phyloP scores from a whole-genome alignment of 2,797 vertebrate species.

The Pseudomugil tenellus region DNA sequence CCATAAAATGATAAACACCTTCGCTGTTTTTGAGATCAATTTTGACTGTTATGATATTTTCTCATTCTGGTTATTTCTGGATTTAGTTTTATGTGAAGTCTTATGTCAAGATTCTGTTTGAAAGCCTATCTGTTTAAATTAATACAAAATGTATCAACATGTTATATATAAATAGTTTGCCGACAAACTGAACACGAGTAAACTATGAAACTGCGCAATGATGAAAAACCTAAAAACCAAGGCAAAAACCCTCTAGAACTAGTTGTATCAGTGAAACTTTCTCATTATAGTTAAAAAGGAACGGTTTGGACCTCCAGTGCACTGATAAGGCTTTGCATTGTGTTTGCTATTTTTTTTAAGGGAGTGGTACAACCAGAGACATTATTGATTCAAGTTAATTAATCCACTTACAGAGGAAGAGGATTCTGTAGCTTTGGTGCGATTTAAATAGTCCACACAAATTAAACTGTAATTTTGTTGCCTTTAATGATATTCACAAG shows the following conservation, averaged over 20 bases:
- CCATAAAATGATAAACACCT: too few species aligned
- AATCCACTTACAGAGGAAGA: constrained; percentile 83
- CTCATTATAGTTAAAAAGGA: constrained; percentile 55
- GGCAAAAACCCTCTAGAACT: constrained; percentile 38
- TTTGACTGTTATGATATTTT: background rate
- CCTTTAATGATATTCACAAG: constrained; percentile 84
- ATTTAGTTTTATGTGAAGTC: background rate
- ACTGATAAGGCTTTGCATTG: constrained; percentile 73
- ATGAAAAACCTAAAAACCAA: constrained; percentile 23
- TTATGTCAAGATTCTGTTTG: background rate
- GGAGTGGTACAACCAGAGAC: constrained; percentile 71
- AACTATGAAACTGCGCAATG: constrained; percentile 30
- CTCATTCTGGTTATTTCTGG: background rate
- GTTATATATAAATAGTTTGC: constrained; percentile 14
- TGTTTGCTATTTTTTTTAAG: constrained; percentile 69
- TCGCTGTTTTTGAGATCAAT: too few species aligned
- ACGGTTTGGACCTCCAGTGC: constrained; percentile 67
- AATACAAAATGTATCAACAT: background rate
- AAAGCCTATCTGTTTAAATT: background rate
- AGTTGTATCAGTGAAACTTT: constrained; percentile 70
- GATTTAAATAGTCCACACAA: constrained; percentile 83
- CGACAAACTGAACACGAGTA: background rate
- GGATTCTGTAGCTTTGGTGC: constrained; percentile 78
- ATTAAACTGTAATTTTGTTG: constrained; percentile 84
- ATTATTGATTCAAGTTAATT: constrained; percentile 88